A percentile compares a stretch with the other conserved stretches of the same genome.
Conservation (phyloP, 2,113 vertebrate genomes). For the Aepyceros melampus region DNA sequence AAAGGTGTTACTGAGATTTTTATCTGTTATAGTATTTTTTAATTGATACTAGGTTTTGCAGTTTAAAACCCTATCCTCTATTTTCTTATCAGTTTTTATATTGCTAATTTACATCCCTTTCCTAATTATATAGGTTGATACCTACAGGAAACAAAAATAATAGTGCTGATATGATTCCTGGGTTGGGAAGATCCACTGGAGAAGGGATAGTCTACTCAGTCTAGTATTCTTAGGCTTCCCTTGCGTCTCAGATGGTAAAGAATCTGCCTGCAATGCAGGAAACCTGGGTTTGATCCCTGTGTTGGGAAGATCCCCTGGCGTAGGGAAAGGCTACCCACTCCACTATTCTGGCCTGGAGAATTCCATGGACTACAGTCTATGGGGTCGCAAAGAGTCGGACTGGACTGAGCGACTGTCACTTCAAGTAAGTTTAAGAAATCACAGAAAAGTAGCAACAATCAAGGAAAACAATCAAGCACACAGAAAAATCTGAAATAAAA, state of each 20-base stretch:
- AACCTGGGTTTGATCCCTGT: not conserved
- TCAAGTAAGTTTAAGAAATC: not conserved
- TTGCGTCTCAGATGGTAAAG: not conserved
- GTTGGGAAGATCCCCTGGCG: not conserved
- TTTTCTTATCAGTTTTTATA: not conserved
- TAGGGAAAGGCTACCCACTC: not conserved
- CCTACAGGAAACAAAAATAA: not conserved
- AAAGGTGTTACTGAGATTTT: not conserved
- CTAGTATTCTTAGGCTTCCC: not conserved
- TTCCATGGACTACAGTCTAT: not conserved
- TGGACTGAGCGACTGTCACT: not conserved
- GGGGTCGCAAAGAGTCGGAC: accelerated
- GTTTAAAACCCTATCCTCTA: not conserved
- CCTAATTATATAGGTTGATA: not conserved
- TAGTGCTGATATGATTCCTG: not conserved
- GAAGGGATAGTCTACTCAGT: not conserved
- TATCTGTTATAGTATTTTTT: not conserved
- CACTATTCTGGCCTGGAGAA: not conserved
- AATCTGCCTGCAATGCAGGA: not conserved
- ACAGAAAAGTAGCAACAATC: not conserved
- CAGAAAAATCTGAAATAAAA: not conserved
- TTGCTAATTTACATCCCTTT: not conserved
- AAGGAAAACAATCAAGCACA: not conserved
- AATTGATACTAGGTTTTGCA: not conserved
- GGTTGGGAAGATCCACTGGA: not conserved